Conservation (phyloP, 2,113 vertebrate species). For the Coracopsis vasa region DNA sequence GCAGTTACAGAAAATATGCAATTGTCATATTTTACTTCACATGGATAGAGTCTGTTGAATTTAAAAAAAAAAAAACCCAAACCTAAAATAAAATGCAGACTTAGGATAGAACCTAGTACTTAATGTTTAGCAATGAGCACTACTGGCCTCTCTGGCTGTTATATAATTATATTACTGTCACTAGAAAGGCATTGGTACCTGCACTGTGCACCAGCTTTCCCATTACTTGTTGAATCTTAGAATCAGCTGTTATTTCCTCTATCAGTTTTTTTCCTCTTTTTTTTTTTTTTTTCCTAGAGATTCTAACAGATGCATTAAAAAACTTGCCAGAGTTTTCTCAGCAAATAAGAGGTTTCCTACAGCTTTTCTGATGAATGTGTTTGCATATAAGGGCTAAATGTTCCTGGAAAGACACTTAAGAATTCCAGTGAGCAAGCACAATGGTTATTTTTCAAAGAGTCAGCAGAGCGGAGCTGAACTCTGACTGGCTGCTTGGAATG, state of each 20-base stretch:
- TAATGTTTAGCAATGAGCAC: not conserved
- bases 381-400: not conserved
- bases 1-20: not conserved
- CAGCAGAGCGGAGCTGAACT: not conserved
- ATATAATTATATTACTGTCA: not conserved
- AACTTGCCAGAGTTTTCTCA: not conserved
- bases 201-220: not conserved
- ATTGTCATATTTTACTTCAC: not conserved
- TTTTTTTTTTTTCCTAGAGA: not conserved
- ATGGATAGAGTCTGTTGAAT: not conserved
- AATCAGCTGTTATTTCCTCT: not conserved
- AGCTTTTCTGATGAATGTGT: not conserved
- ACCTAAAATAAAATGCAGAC: not conserved
- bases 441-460: not conserved
- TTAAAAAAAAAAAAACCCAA: not conserved
- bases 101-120: not conserved
- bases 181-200: not conserved
- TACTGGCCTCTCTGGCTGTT: not conserved
- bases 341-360: not conserved
- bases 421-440: not conserved
- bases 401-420: constrained; percentile 1
- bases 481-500: not conserved
- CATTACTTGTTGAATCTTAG: not conserved
- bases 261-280: not conserved
- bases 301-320: not conserved